Percentiles rank a stretch among this genome's conserved stretches.
Conservation (phyloP, 2,888 invertebrate species). For the Dicycla oo region DNA sequence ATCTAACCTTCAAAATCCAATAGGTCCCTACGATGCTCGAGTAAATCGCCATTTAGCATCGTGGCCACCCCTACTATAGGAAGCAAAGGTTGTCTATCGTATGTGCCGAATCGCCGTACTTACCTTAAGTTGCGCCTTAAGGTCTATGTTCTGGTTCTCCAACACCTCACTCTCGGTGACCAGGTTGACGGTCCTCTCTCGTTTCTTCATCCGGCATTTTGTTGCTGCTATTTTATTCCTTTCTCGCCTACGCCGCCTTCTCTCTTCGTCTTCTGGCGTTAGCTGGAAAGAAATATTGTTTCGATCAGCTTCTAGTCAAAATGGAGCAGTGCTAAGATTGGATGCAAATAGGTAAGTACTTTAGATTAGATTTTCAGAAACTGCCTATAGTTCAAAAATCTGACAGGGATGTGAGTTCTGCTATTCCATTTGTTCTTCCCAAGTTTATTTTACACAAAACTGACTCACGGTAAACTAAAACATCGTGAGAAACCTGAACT, state of each 20-base stretch:
- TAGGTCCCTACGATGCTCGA: too few species aligned
- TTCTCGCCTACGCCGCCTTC: conserved; percentile 95
- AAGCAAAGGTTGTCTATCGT: not conserved
- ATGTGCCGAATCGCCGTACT: not conserved
- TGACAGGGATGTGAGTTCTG: not conserved
- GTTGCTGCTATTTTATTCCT: conserved; percentile 98
- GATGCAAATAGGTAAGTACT: too few species aligned
- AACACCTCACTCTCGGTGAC: conserved; percentile 96
- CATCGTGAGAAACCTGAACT: not conserved
- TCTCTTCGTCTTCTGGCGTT: conserved; percentile 97
- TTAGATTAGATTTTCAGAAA: too few species aligned
- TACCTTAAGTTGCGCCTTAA: conserved; percentile 94
- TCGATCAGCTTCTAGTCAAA: conserved; percentile 10
- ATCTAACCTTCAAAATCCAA: too few species aligned
- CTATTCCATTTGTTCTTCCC: not conserved
- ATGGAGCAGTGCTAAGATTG: not conserved
- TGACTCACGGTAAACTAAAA: not conserved
- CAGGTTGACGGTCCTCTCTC: conserved; percentile 96
- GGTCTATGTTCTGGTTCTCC: conserved; percentile 95
- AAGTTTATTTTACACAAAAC: not conserved
- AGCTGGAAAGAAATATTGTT: conserved; percentile 88
- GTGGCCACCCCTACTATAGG: too few species aligned
- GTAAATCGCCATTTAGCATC: too few species aligned
- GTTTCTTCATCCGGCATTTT: conserved; percentile 98
- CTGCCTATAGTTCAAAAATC: too few species aligned